These are phyloP conservation scores for Parus major DNA, from an alignment of 2,113 vertebrate genomes.

Conservation along the genomic window DNA sequence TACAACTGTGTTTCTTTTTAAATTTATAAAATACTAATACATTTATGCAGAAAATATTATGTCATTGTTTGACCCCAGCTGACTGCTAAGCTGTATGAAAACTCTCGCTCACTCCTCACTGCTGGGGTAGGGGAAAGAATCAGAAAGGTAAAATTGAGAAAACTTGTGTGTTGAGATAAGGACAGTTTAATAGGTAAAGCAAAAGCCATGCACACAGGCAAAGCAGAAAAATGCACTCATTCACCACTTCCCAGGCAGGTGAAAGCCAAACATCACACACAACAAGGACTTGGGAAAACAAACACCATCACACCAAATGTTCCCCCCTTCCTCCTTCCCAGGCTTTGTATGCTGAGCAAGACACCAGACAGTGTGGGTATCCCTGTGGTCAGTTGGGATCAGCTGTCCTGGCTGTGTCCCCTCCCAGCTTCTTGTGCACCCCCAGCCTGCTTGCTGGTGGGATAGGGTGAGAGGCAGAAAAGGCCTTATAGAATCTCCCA, in stretches of 20 bases:
- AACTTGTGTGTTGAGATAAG: not conserved
- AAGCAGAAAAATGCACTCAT: not conserved
- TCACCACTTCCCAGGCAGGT: not conserved
- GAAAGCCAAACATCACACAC: fast-evolving
- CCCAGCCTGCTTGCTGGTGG: not conserved
- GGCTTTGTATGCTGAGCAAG: not conserved
- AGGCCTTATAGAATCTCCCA: fast-evolving
- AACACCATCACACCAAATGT: not conserved
- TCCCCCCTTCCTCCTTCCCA: fast-evolving
- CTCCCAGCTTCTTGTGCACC: not conserved
- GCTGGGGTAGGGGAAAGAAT: not conserved
- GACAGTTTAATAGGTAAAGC: not conserved
- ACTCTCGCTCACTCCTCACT: fast-evolving
- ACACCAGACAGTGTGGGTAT: fast-evolving
- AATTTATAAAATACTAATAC: not conserved
- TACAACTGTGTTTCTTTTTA: not conserved
- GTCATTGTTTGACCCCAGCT: not conserved
- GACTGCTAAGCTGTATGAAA: not conserved
- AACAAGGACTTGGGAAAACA: not conserved
- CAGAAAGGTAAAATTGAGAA: not conserved
- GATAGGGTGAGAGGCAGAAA: not conserved
- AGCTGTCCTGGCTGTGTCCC: not conserved
- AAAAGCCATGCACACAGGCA: not conserved
- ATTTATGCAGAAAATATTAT: not conserved
- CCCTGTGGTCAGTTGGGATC: not conserved